A percentile compares a stretch with the other conserved stretches of the same genome.
phyloP scores from a whole-genome alignment of 2,888 invertebrate genomes.

The Frankliniella intonsa region DNA sequence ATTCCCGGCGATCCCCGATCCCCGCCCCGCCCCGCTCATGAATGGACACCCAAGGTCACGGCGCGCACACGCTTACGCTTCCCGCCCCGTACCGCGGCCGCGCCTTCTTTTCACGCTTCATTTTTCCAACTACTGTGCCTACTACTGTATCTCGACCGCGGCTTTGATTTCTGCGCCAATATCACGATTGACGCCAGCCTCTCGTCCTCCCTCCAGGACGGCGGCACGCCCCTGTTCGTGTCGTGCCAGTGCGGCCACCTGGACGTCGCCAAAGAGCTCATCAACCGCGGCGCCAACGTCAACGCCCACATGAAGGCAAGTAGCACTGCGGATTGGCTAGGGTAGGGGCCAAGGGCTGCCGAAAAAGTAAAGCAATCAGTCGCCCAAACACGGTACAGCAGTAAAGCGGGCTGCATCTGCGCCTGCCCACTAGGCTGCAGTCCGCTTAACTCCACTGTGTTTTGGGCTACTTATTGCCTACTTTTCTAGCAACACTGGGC shows the following conservation, averaged over 20 bases:
- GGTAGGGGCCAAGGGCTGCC: too few species aligned
- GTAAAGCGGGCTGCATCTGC: not conserved
- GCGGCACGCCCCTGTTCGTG: conserved; percentile 90
- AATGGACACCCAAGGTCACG: not conserved
- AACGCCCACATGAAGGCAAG: conserved; percentile 78
- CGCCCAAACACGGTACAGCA: too few species aligned
- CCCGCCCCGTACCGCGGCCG: too few species aligned
- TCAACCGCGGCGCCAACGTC: conserved; percentile 74
- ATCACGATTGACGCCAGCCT: not conserved
- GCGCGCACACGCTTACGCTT: not conserved
- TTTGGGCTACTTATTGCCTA: too few species aligned
- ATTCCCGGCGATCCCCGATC: not conserved
- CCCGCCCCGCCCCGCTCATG: not conserved
- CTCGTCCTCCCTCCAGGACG: conserved; percentile 61
- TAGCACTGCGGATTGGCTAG: conserved; percentile 5
- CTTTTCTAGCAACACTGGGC: too few species aligned
- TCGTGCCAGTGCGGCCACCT: conserved; percentile 88
- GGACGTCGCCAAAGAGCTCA: conserved; percentile 78
- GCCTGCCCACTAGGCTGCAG: not conserved
- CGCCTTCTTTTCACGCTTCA: too few species aligned
- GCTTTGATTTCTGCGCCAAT: not conserved
- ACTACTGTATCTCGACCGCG: not conserved
- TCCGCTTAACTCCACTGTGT: not conserved
- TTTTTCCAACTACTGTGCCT: too few species aligned
- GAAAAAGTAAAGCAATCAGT: too few species aligned